These are phyloP conservation scores for Cassiopea xamachana DNA, from an alignment of 30 jellyfish, hydroid and myxozoan species.

Conservation along the genomic window DNA sequence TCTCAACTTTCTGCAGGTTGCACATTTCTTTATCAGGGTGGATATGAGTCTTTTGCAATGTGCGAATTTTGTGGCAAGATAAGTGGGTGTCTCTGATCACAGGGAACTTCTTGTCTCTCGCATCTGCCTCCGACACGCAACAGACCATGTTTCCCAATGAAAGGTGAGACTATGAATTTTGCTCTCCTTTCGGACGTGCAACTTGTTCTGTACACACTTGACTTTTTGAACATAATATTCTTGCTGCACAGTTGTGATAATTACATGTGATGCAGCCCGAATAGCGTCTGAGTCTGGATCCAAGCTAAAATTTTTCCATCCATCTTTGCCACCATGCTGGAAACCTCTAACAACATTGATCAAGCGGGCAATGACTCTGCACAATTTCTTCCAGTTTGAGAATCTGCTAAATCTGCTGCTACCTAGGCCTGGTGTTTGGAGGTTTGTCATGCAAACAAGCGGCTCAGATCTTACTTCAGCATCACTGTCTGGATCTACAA, in stretches of 20 bases:
- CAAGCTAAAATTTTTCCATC: conserved; percentile 25
- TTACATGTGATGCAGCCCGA: conserved; percentile 25
- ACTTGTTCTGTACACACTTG: conserved; percentile 17
- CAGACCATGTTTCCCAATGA: conserved; percentile 49
- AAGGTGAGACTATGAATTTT: conserved; percentile 27
- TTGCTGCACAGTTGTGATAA: conserved; percentile 36
- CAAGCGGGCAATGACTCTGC: conserved; percentile 31
- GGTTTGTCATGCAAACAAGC: conserved; percentile 12
- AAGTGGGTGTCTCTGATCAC: conserved; percentile 43
- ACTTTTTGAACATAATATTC: conserved; percentile 38
- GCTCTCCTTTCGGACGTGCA: conserved; percentile 23
- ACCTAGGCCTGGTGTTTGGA: conserved; percentile 29
- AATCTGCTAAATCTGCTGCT: conserved; percentile 28
- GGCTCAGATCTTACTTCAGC: conserved; percentile 23
- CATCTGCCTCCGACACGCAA: conserved; percentile 67
- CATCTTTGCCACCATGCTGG: conserved; percentile 43
- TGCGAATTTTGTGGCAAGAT: conserved; percentile 50
- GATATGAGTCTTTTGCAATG: conserved; percentile 40
- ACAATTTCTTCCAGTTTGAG: conserved; percentile 27
- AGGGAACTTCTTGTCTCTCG: conserved; percentile 39
- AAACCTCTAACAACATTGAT: conserved; percentile 45
- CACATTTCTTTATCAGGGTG: conserved; percentile 42
- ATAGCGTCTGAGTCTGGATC: conserved; percentile 13
- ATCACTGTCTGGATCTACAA: conserved; percentile 35
- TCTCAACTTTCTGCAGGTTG: conserved; percentile 40